Evolutionary conservation across 2,797 vertebrate species (phyloP), one percentile per base, ranked within the genome.

Genomic region (Sebastes elongatus): DNA sequence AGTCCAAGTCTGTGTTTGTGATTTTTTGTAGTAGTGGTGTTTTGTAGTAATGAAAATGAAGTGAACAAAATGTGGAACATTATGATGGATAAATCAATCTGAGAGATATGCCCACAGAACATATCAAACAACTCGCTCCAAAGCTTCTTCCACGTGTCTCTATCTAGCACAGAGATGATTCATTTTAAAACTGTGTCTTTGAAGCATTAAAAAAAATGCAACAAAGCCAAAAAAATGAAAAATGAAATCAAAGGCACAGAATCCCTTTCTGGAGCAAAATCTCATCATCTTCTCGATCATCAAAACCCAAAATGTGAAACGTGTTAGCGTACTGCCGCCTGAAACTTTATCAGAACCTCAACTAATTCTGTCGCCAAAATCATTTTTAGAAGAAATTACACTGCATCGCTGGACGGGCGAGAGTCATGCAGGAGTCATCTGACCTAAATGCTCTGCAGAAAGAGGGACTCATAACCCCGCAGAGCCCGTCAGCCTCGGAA

Each of bases 261-360:
- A 82, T 80, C 62, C 60, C 82, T 90, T 92, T 94, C 81, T 90
- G 67, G 81, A 77, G 77, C 76, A 84, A 90, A 89, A 89, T 87
- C 88, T 93, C 85, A 93, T 91, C 85, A 94, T 92, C 90, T 90
- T 87, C 73, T 63, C 49, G 61, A 92, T 94, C 91, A 92, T 93
- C 93, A 92, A 94, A 93, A 90, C 87, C 87, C 52, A 86, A 87
- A 46, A 94, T 85, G 74, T 84, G 74, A 89, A 90, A 90, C 90
- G 74, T 84, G 86, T 85, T 77, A 23, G 25, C 22, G 14, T 62
- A 82, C 74, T 83, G 57, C 83, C 80, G 80, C 72, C 67, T 76
- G 69, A 80, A 90, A 92, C 88, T 92, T 92, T 90, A 89, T 92
- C 83, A 92, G 90, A 93, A 76, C 75, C 74, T 18, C 16, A 74